Percentiles rank a stretch among this genome's conserved stretches.
Conservation (phyloP, 53 echinoderm and acorn worm species). For the Temnopleurus reevesii region DNA sequence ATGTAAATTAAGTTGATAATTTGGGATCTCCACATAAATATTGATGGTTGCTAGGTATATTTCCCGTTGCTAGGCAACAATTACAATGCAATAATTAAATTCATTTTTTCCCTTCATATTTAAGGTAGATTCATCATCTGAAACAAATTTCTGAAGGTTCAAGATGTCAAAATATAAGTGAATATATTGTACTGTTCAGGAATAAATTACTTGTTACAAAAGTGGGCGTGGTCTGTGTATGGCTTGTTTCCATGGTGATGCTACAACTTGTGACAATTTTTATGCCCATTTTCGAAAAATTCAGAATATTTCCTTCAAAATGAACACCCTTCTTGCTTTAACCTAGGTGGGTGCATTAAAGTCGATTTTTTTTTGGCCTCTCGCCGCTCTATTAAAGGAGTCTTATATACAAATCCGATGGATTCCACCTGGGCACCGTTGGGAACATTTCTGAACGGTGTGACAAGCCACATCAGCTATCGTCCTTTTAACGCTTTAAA, state of each 20-base stretch:
- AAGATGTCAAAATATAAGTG: neutral
- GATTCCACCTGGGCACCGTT: no score
- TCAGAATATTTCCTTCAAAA: slow-evolving; percentile 3
- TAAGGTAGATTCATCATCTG: neutral
- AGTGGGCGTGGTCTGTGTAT: neutral
- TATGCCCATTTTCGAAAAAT: neutral
- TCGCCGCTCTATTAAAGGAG: neutral
- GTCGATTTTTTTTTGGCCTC: neutral
- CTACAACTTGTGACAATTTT: no score
- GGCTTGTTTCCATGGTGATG: slow-evolving; percentile 8
- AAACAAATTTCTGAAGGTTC: neutral
- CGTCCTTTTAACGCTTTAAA: no score
- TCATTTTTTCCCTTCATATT: neutral
- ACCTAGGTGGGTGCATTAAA: neutral
- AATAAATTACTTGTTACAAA: neutral
- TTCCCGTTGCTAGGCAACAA: neutral
- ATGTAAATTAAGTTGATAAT: no score
- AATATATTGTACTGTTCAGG: neutral
- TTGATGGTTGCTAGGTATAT: neutral
- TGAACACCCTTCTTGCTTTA: neutral
- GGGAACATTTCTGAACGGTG: no score
- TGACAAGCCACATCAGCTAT: no score
- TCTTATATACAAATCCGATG: no score
- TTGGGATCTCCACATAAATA: neutral
- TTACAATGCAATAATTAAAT: no score